These are phyloP conservation scores for Selene dorsalis DNA, from an alignment of 2,797 vertebrate genomes.

Conservation along the genomic window DNA sequence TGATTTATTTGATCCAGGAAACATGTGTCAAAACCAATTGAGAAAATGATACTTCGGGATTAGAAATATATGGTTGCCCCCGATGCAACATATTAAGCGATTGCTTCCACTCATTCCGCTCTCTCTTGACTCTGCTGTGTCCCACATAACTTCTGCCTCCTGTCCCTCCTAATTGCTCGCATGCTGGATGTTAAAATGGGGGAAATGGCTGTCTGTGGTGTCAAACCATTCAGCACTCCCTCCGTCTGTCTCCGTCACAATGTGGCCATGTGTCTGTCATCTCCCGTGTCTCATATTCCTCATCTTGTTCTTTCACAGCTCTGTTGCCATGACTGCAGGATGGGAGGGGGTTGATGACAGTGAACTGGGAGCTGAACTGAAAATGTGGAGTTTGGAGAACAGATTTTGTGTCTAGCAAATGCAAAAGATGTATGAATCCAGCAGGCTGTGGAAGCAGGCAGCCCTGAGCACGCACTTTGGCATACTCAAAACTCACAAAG, in stretches of 20 bases:
- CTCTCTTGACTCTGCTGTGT: conserved; percentile 35
- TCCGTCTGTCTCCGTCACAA: conserved; percentile 77
- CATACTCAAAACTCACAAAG: conserved; percentile 41
- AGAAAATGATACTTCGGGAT: conserved; percentile 24
- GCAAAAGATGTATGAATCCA: conserved; percentile 55
- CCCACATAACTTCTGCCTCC: conserved; percentile 65
- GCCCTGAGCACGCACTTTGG: conserved; percentile 54
- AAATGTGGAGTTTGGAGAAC: conserved; percentile 70
- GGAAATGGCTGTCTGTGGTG: conserved; percentile 72
- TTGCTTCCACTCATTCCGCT: neutral
- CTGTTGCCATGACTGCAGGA: conserved; percentile 83
- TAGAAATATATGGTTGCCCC: conserved; percentile 14
- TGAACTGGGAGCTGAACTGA: conserved; percentile 67
- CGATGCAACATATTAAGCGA: conserved; percentile 21
- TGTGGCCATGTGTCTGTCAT: conserved; percentile 81
- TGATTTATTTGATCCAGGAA: conserved; percentile 45
- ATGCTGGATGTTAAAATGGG: conserved; percentile 58
- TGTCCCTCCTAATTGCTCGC: conserved; percentile 63
- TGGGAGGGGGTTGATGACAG: conserved; percentile 58
- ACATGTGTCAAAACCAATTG: neutral
- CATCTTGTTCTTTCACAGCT: conserved; percentile 80
- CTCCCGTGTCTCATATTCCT: conserved; percentile 72
- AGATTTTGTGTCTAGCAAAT: conserved; percentile 70
- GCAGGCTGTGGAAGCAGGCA: conserved; percentile 52
- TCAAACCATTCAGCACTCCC: conserved; percentile 67